Conservation (phyloP, 2,888 invertebrate species). For the Polydrusus pterygomalis region DNA sequence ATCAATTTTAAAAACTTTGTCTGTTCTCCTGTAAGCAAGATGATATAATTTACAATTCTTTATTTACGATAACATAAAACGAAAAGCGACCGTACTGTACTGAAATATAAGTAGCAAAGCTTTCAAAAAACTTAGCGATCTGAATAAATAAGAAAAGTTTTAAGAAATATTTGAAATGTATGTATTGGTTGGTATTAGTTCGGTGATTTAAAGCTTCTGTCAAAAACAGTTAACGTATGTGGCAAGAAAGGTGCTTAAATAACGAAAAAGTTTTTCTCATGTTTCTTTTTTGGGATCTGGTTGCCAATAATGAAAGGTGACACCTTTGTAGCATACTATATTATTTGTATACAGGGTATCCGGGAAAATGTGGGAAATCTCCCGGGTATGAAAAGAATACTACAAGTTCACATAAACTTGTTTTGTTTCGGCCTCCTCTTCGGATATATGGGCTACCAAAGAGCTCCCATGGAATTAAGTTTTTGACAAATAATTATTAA, state of each 20-base stretch:
- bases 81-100: neutral
- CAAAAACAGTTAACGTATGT: constrained; percentile 40
- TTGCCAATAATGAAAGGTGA: constrained; percentile 2
- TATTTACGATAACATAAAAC: neutral
- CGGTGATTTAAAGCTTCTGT: constrained; percentile 44
- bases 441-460: too few relatives aligned
- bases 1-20: too few relatives aligned
- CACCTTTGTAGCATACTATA: neutral
- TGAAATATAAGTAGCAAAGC: constrained; percentile 3
- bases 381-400: too few relatives aligned
- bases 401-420: too few relatives aligned
- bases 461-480: too few relatives aligned
- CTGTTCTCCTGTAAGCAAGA: too few relatives aligned
- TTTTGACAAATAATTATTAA: too few relatives aligned
- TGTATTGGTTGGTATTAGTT: constrained; percentile 39
- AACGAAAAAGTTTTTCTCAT: constrained; percentile 12
- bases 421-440: too few relatives aligned
- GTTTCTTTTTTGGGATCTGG: neutral
- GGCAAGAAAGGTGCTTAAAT: constrained; percentile 6
- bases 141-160: constrained; percentile 44
- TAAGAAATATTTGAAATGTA: constrained; percentile 43
- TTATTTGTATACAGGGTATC: neutral
- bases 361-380: too few relatives aligned
- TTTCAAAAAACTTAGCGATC: constrained; percentile 29
- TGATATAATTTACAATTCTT: neutral